A percentile compares a stretch with the other conserved stretches of the same genome.
Evolutionary conservation across 2,888 invertebrate species (phyloP).

Genomic region (Pterostichus madidus): DNA sequence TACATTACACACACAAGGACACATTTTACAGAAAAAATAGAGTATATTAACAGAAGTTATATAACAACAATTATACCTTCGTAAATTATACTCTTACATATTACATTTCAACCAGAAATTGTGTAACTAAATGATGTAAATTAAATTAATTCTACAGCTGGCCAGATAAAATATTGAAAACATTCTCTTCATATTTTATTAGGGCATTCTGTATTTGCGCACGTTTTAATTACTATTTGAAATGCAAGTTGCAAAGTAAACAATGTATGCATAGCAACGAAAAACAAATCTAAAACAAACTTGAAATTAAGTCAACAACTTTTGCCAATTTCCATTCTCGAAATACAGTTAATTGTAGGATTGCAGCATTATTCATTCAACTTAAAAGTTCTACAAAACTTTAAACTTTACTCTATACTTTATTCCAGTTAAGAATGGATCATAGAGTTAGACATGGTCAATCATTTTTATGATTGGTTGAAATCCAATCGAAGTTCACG

Average conservation of each 20-base stretch:
- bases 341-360: conserved; percentile 13
- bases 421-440: too few species aligned
- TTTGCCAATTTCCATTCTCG: background rate
- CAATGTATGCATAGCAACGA: conserved; percentile 13
- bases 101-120: background rate
- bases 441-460: too few species aligned
- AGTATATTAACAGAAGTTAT: conserved; percentile 39
- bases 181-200: background rate
- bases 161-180: too few species aligned
- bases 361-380: conserved; percentile 16
- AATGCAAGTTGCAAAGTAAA: conserved; percentile 3
- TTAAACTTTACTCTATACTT: background rate
- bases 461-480: too few species aligned
- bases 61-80: conserved; percentile 33
- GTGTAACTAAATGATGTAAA: conserved; percentile 13
- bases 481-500: too few species aligned
- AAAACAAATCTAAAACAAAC: conserved; percentile 20
- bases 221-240: conserved; percentile 8
- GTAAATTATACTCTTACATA: conserved; percentile 44
- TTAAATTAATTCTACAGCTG: background rate
- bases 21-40: conserved; percentile 24
- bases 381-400: background rate
- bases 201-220: background rate
- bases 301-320: conserved; percentile 30
- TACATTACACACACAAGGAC: conserved; percentile 41